Evolutionary conservation across 1,140 invertebrate species (phyloP).

Genomic region (Drosophila tsacasi): DNA sequence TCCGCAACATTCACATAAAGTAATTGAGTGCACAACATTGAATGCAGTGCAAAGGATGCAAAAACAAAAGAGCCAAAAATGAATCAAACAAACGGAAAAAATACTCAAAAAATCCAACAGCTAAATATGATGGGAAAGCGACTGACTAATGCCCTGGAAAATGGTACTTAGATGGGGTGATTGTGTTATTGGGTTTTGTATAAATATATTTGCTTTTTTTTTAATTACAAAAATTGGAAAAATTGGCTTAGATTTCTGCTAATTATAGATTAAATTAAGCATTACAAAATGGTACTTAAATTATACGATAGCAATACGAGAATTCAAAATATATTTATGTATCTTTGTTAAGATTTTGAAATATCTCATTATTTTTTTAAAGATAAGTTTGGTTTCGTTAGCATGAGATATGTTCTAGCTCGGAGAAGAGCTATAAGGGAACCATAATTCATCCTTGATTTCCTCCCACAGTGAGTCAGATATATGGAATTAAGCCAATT

Average conservation of each 20-base stretch:
- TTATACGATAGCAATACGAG: no score
- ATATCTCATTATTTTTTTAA: no score
- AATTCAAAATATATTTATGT: no score
- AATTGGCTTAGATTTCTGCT: no score
- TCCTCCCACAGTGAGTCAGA: background rate
- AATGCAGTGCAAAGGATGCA: slow-evolving; percentile 45
- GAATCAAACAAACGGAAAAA: slow-evolving; percentile 46
- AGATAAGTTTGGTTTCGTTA: no score
- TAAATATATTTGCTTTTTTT: no score
- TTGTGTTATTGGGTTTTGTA: no score
- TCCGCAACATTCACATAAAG: slow-evolving; percentile 61
- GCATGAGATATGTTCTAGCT: background rate
- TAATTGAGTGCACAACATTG: slow-evolving; percentile 76
- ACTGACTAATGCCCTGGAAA: slow-evolving; percentile 3
- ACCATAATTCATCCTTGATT: background rate
- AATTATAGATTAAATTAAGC: no score
- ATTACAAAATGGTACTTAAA: no score
- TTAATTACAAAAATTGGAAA: no score
- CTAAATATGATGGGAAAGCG: slow-evolving; percentile 1
- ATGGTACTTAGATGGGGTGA: no score
- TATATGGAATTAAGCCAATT: background rate
- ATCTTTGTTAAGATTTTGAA: no score
- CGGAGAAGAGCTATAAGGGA: background rate
- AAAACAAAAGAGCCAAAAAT: slow-evolving; percentile 46
- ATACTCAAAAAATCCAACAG: background rate